phyloP scores from a whole-genome alignment of 1,140 invertebrate genomes.

The Drosophila obscura region DNA sequence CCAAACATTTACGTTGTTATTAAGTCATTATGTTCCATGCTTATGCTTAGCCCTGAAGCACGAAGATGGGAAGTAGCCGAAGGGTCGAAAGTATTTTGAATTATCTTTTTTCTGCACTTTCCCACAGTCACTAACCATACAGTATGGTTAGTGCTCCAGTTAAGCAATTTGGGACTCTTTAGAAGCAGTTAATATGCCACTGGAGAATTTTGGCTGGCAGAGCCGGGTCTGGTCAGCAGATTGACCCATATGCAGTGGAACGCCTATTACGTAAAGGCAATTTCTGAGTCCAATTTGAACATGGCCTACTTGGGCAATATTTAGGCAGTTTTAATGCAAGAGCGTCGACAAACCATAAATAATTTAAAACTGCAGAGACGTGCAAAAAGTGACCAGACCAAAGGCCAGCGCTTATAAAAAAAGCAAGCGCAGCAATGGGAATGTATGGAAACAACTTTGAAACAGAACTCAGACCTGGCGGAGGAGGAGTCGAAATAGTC shows the following conservation, averaged over 20 bases:
- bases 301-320: conserved; percentile 47
- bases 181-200: conserved; percentile 32
- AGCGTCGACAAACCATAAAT: conserved; percentile 74
- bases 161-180: conserved; percentile 60
- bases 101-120: conserved; percentile 1
- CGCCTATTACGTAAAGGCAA: conserved; percentile 53
- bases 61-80: no score
- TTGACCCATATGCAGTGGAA: conserved; percentile 64
- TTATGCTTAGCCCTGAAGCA: neutral
- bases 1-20: conserved; percentile 65
- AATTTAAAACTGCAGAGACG: conserved; percentile 71
- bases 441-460: neutral
- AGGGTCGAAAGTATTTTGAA: no score
- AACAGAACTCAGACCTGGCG: no score
- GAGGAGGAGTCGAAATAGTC: conserved; percentile 31
- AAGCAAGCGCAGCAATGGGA: conserved; percentile 6
- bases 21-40: conserved; percentile 28
- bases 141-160: conserved; percentile 21
- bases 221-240: conserved; percentile 8
- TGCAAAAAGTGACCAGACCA: conserved; percentile 60
- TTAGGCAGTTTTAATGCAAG: conserved; percentile 71
- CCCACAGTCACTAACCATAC: neutral
- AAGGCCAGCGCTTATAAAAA: conserved; percentile 23
- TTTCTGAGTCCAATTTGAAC: conserved; percentile 16
- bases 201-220: neutral